Conservation (phyloP, 2,888 invertebrate species). For the Eulithis prunata region DNA sequence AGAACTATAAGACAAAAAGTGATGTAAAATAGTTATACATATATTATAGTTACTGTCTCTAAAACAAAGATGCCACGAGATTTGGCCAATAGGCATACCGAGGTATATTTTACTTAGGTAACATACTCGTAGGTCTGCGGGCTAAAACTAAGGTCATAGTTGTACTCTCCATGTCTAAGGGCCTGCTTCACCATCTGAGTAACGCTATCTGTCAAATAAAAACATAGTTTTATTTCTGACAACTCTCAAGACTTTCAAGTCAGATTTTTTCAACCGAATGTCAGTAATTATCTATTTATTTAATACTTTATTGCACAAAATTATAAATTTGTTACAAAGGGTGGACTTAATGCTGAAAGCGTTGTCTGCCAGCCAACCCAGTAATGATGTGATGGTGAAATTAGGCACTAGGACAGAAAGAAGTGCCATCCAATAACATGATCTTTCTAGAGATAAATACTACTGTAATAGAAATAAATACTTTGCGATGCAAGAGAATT, state of each 20-base stretch:
- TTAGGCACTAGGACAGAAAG: slow-evolving; percentile 44
- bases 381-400: no score
- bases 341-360: no score
- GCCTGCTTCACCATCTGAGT: no score
- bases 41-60: slow-evolving; percentile 26
- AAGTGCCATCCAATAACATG: slow-evolving; percentile 76
- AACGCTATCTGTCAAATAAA: no score
- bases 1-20: slow-evolving; percentile 75
- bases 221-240: no score
- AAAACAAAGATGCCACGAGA: slow-evolving; percentile 3
- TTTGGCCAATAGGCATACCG: neutral
- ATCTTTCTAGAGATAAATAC: slow-evolving; percentile 69
- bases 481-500: slow-evolving; percentile 84
- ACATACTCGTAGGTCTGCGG: no score
- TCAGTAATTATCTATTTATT: no score
- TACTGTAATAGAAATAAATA: slow-evolving; percentile 60
- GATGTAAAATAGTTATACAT: slow-evolving; percentile 71
- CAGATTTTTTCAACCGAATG: no score
- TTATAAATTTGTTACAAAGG: no score
- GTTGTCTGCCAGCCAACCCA: no score
- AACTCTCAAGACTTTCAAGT: no score
- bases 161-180: slow-evolving; percentile 36
- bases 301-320: no score
- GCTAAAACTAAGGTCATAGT: slow-evolving; percentile 9
- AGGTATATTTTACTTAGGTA: neutral